phyloP scores from a whole-genome alignment of 1,140 invertebrate species.

The Drosophila setifemur region DNA sequence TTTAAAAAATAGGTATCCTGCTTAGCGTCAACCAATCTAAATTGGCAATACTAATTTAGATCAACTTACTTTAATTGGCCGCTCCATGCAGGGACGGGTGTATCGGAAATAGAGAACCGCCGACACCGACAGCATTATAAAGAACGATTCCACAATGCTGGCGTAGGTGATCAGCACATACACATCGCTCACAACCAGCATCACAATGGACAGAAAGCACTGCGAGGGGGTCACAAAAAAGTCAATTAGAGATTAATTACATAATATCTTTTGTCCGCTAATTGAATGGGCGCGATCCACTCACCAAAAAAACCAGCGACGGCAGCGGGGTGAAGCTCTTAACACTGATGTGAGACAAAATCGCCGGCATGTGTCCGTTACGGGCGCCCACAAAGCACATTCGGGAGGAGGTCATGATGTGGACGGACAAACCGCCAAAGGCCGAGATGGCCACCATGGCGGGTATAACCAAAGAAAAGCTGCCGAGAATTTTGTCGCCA shows the following conservation, averaged over 20 bases:
- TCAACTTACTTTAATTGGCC: constrained; percentile 93
- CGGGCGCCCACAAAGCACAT: constrained; percentile 96
- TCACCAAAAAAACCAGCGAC: constrained; percentile 92
- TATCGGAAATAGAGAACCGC: constrained; percentile 94
- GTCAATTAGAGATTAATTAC: constrained; percentile 51
- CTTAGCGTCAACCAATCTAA: too few species aligned
- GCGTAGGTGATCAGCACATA: constrained; percentile 96
- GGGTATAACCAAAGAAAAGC: constrained; percentile 91
- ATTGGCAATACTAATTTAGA: background rate
- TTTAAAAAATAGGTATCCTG: too few species aligned
- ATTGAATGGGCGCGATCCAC: constrained; percentile 51
- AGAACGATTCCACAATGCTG: constrained; percentile 96
- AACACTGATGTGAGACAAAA: constrained; percentile 93
- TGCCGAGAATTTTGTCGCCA: constrained; percentile 88
- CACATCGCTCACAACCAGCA: constrained; percentile 93
- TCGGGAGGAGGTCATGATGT: constrained; percentile 94
- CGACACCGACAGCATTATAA: constrained; percentile 94
- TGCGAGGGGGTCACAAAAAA: constrained; percentile 69
- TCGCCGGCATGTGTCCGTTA: constrained; percentile 93
- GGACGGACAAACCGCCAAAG: constrained; percentile 93
- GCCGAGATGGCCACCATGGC: constrained; percentile 93
- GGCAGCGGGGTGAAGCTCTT: constrained; percentile 92
- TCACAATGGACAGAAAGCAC: constrained; percentile 92
- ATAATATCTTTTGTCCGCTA: constrained; percentile 50
- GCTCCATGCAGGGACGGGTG: constrained; percentile 89